phyloP scores from a whole-genome alignment of 2,113 vertebrate species.

The Megaceryle maxima region DNA sequence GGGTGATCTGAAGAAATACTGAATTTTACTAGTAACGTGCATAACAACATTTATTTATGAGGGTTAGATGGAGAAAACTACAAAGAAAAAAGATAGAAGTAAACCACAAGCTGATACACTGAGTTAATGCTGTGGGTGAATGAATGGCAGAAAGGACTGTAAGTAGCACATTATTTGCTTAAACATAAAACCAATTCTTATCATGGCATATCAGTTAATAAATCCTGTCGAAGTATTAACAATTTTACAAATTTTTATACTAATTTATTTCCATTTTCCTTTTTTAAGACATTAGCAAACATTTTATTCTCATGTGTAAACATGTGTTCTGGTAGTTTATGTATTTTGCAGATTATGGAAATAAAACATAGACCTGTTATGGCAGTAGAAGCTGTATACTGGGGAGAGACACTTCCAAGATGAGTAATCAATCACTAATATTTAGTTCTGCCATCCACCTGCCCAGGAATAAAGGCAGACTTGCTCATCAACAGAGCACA shows the following conservation, averaged over 20 bases:
- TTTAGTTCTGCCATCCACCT: not conserved
- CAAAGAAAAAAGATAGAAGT: not conserved
- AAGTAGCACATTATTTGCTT: not conserved
- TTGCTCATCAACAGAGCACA: not conserved
- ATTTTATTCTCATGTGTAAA: not conserved
- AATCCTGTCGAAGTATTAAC: not conserved
- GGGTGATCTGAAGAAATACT: too few relatives aligned
- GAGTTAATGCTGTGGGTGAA: not conserved
- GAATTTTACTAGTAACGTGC: too few relatives aligned
- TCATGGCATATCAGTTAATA: not conserved
- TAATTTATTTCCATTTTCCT: not conserved
- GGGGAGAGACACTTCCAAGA: not conserved
- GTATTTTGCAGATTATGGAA: not conserved
- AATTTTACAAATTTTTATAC: not conserved
- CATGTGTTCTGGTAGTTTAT: not conserved
- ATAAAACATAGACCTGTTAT: not conserved
- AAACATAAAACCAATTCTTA: not conserved
- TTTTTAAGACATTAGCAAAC: not conserved
- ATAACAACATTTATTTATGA: not conserved
- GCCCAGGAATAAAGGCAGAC: not conserved
- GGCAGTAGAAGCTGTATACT: not conserved
- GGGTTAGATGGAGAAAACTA: not conserved
- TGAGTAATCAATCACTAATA: not conserved
- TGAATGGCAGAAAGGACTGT: not conserved
- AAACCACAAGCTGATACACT: not conserved